Evolutionary conservation across 2,888 invertebrate genomes (phyloP).

Genomic region (Meiosimyza decipiens): DNA sequence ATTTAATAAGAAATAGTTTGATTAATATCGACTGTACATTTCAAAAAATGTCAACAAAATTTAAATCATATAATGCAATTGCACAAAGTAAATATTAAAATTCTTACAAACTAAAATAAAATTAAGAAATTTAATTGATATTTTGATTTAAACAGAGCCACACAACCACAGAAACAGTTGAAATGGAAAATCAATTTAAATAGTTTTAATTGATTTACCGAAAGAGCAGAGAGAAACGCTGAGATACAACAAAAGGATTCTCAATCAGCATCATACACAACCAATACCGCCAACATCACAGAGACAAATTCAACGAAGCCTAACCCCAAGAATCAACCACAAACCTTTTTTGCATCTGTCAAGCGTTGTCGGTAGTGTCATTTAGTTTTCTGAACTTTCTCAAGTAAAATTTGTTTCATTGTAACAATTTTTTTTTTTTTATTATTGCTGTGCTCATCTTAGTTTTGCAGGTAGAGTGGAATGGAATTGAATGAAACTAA

Average conservation of each 20-base stretch:
- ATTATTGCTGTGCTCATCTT: too few species aligned
- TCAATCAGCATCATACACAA: background rate
- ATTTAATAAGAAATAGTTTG: too few species aligned
- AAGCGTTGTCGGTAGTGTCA: background rate
- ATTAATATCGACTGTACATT: too few species aligned
- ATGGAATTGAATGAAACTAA: too few species aligned
- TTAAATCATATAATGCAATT: too few species aligned
- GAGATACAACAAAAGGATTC: background rate
- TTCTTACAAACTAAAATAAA: background rate
- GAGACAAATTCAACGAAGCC: background rate
- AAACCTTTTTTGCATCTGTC: background rate
- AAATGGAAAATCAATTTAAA: slow-evolving; percentile 54
- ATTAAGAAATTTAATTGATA: background rate
- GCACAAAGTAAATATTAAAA: too few species aligned
- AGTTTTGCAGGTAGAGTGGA: too few species aligned
- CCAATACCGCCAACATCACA: background rate
- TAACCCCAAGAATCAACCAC: background rate
- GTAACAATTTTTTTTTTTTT: background rate
- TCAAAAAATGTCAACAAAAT: too few species aligned
- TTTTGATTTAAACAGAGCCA: too few species aligned
- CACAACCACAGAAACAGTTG: slow-evolving; percentile 30
- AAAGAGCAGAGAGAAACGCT: background rate
- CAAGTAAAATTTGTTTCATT: slow-evolving; percentile 6
- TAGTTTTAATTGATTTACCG: slow-evolving; percentile 56
- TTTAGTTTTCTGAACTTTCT: slow-evolving; percentile 2